These are phyloP conservation scores for Limonius californicus DNA, from an alignment of 1,140 invertebrate species.

Conservation along the genomic window DNA sequence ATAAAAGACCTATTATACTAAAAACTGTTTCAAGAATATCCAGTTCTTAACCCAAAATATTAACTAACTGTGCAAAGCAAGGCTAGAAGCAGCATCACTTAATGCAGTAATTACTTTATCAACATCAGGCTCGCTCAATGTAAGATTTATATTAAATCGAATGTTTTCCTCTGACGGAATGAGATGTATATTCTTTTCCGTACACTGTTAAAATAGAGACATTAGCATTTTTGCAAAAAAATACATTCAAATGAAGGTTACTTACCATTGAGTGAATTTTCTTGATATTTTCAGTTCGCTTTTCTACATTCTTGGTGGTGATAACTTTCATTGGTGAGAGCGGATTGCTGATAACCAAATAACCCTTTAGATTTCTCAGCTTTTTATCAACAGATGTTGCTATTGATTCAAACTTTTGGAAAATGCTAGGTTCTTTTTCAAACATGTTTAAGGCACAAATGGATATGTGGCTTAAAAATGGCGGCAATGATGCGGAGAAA, in stretches of 20 bases:
- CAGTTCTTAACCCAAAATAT: too few species aligned
- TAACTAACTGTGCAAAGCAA: too few species aligned
- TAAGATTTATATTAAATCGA: too few species aligned
- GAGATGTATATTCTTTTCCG: too few species aligned
- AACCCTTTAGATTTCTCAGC: slow-evolving; percentile 11
- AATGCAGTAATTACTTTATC: too few species aligned
- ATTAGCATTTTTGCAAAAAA: too few species aligned
- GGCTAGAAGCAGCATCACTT: too few species aligned
- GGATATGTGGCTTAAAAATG: slow-evolving; percentile 83
- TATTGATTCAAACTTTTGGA: slow-evolving; percentile 53
- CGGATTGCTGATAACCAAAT: slow-evolving; percentile 21
- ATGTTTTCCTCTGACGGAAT: too few species aligned
- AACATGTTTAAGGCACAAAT: slow-evolving; percentile 74
- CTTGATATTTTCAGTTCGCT: neutral
- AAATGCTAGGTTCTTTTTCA: slow-evolving; percentile 62
- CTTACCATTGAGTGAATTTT: slow-evolving; percentile 21
- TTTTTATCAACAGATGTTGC: slow-evolving; percentile 19
- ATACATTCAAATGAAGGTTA: neutral
- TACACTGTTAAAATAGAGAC: too few species aligned
- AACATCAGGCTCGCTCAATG: too few species aligned
- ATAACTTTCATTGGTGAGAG: slow-evolving; percentile 29
- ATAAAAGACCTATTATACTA: too few species aligned
- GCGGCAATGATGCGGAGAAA: slow-evolving; percentile 95
- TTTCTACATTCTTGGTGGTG: slow-evolving; percentile 8
- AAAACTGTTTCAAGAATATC: too few species aligned